These are phyloP conservation scores for Anser cygnoides DNA, from an alignment of 2,113 vertebrate genomes.

Conservation along the genomic window DNA sequence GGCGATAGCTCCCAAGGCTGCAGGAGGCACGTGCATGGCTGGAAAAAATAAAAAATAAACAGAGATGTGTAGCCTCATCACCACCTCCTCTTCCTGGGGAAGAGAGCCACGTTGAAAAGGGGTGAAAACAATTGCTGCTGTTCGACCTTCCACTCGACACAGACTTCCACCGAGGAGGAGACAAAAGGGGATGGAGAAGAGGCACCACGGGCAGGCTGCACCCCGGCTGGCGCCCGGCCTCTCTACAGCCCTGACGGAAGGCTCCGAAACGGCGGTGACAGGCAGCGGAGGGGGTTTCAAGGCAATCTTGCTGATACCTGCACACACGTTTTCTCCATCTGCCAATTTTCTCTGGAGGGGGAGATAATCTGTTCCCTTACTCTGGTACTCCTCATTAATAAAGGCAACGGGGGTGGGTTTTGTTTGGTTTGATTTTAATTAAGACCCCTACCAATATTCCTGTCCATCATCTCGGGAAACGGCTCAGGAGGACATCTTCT, in stretches of 20 bases:
- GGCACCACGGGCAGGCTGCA: not conserved
- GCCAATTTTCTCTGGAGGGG: conserved; percentile 32
- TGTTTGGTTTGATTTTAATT: conserved; percentile 51
- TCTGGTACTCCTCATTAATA: not conserved
- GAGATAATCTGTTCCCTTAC: conserved; percentile 14
- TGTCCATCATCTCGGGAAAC: conserved; percentile 31
- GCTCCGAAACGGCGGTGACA: not conserved
- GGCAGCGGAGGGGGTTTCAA: not conserved
- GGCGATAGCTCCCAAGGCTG: not conserved
- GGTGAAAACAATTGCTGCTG: not conserved
- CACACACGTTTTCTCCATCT: conserved; percentile 34
- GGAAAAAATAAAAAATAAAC: not conserved
- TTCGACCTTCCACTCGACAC: not conserved
- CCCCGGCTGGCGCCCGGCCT: not conserved
- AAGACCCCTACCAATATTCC: conserved; percentile 28
- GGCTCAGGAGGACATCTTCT: conserved; percentile 18
- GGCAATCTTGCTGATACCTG: conserved; percentile 36
- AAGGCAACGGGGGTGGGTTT: not conserved
- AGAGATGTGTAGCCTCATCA: not conserved
- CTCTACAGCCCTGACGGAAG: not conserved
- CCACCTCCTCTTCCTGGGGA: not conserved
- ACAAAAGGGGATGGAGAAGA: not conserved
- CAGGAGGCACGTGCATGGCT: rapidly evolving
- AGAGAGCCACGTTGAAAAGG: not conserved
- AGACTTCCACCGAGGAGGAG: not conserved